Percentiles rank a stretch among this genome's conserved stretches.
Conservation (phyloP, 2,113 vertebrate genomes). For the Balaenoptera acutorostrata region DNA sequence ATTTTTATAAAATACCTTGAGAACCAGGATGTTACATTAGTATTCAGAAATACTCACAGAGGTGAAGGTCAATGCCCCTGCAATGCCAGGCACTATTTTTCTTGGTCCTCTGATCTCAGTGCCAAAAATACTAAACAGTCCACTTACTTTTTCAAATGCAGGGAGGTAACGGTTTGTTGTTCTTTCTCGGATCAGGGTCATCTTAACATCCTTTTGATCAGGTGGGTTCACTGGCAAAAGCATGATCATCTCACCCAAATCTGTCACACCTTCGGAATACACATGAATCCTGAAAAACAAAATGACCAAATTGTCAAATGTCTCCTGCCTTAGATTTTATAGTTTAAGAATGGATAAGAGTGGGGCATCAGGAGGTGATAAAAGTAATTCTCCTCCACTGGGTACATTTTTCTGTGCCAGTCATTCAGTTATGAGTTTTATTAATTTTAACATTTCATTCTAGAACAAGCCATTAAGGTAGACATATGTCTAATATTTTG, state of each 20-base stretch:
- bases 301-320: neutral
- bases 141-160: constrained; percentile 85
- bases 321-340: neutral
- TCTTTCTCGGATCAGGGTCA: constrained; percentile 73
- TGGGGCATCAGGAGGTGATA: neutral
- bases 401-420: neutral
- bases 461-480: neutral
- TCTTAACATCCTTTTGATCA: constrained; percentile 60
- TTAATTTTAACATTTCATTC: neutral
- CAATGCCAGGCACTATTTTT: neutral
- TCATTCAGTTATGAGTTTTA: neutral
- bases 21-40: neutral
- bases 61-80: neutral
- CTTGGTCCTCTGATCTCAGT: neutral
- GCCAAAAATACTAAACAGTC: neutral
- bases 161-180: constrained; percentile 79
- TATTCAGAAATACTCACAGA: neutral
- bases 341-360: neutral
- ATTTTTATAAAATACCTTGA: neutral
- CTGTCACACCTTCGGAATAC: constrained; percentile 81
- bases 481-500: neutral
- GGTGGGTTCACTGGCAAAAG: constrained; percentile 29
- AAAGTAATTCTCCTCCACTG: neutral
- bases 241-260: constrained; percentile 80
- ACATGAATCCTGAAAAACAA: constrained; percentile 83